phyloP scores from a whole-genome alignment of 2,113 vertebrate species.

The Illadopsis cleaveri region DNA sequence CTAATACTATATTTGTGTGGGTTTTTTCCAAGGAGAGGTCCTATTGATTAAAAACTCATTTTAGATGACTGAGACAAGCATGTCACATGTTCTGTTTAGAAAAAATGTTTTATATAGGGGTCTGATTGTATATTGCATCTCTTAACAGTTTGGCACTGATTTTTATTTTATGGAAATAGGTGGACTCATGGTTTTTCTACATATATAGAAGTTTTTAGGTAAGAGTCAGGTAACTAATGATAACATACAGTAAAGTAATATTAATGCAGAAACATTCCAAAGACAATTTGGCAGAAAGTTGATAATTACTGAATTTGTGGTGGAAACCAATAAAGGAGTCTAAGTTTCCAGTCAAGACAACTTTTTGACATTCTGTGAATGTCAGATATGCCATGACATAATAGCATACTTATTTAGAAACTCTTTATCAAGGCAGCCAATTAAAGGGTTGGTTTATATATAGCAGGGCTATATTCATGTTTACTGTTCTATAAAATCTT shows the following conservation, averaged over 20 bases:
- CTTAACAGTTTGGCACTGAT: neutral
- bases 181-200: neutral
- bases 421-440: neutral
- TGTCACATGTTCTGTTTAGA: neutral
- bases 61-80: neutral
- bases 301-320: neutral
- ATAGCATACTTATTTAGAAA: neutral
- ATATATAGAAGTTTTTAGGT: neutral
- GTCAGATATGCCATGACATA: neutral
- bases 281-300: neutral
- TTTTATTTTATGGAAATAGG: neutral
- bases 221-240: neutral
- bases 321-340: neutral
- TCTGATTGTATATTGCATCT: neutral
- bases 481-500: neutral
- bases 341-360: neutral
- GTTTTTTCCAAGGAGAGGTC: neutral
- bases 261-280: neutral
- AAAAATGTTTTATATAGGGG: neutral
- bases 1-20: neutral
- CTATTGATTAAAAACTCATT: neutral
- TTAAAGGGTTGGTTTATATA: neutral
- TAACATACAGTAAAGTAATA: neutral
- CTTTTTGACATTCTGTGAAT: too few species aligned
- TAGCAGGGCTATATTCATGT: rapidly evolving